These are phyloP conservation scores for Mus minutoides DNA, from an alignment of 2,797 vertebrate species.

Conservation along the genomic window DNA sequence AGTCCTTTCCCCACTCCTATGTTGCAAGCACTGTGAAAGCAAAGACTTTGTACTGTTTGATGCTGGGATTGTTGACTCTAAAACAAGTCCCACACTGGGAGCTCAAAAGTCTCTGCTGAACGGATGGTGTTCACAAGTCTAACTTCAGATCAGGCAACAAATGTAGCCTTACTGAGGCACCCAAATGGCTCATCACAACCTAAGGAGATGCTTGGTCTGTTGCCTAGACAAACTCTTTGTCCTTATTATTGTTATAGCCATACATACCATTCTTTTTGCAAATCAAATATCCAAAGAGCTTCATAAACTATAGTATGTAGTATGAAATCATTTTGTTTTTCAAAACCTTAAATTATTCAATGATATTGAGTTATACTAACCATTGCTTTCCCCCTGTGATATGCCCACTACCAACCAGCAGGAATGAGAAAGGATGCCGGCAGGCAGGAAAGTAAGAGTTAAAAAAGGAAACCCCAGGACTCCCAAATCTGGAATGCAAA, in stretches of 20 bases:
- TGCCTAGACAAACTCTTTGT: background rate
- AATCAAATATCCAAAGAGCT: background rate
- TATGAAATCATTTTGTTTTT: background rate
- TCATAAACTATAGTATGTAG: background rate
- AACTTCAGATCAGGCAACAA: background rate
- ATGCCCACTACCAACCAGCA: background rate
- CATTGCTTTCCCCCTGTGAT: background rate
- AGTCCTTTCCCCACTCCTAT: background rate
- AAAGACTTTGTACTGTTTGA: background rate
- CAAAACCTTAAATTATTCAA: background rate
- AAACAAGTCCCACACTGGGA: background rate
- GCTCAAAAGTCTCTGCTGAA: background rate
- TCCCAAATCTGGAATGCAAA: constrained; percentile 12
- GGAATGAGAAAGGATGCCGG: background rate
- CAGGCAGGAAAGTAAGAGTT: background rate
- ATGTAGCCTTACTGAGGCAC: background rate
- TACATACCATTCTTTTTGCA: background rate
- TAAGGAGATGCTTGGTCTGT: background rate
- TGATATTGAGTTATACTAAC: background rate
- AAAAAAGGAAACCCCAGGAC: background rate
- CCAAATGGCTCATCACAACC: background rate
- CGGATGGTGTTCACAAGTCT: background rate
- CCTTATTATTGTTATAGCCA: background rate
- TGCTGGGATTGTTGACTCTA: background rate
- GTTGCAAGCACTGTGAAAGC: background rate